phyloP scores from a whole-genome alignment of 2,888 invertebrate genomes.

The Pristionchus japonicus region DNA sequence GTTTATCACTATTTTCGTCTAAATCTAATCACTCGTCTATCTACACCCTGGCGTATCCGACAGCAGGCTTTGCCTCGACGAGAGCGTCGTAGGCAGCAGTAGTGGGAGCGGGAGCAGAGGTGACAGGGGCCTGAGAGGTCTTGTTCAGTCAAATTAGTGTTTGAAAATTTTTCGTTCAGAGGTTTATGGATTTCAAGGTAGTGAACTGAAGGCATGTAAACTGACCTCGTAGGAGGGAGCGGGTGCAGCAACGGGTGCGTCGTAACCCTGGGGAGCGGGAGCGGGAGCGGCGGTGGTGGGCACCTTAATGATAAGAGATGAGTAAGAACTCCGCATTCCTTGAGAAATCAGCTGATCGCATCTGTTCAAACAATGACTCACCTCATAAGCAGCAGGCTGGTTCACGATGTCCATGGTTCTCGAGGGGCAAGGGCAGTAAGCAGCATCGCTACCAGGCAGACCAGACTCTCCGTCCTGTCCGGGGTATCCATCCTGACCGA shows the following conservation, averaged over 20 bases:
- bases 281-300: no score
- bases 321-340: no score
- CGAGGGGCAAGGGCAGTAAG: conserved; percentile 58
- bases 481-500: conserved; percentile 24
- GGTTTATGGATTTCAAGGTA: no score
- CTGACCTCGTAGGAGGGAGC: conserved; percentile 23
- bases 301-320: no score
- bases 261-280: not conserved
- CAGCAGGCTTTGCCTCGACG: conserved; percentile 21
- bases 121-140: not conserved
- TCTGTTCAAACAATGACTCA: no score
- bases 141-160: not conserved
- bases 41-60: conserved; percentile 27
- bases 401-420: no score
- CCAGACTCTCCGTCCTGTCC: conserved; percentile 43
- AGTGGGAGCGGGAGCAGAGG: not conserved
- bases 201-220: no score
- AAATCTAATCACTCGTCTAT: no score
- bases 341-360: no score
- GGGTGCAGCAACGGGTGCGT: conserved; percentile 15
- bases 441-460: conserved; percentile 55
- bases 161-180: no score
- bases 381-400: no score
- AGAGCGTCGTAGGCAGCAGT: conserved; percentile 19
- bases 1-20: no score